Conservation (phyloP, 1,140 invertebrate genomes). For the Papilio polytes region DNA sequence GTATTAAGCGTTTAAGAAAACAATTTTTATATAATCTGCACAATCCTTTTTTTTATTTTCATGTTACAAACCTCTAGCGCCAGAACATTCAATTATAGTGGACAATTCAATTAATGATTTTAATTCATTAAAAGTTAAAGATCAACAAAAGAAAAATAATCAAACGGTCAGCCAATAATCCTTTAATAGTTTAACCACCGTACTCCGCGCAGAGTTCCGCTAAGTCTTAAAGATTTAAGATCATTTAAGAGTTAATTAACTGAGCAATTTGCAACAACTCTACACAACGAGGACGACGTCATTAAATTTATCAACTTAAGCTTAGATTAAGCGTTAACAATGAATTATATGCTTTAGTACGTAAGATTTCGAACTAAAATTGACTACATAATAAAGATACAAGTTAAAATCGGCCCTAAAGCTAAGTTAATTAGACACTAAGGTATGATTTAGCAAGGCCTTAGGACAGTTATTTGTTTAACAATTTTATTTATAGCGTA, state of each 20-base stretch:
- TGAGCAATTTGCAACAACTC: not conserved
- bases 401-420: not conserved
- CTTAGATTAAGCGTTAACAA: not conserved
- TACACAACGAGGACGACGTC: not conserved
- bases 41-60: too few species aligned
- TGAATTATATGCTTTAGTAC: not conserved
- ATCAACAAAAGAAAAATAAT: too few species aligned
- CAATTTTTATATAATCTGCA: too few species aligned
- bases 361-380: not conserved
- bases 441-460: too few species aligned
- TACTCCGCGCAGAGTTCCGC: not conserved
- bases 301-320: constrained; percentile 24
- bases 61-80: too few species aligned
- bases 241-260: constrained; percentile 21
- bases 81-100: too few species aligned
- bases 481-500: too few species aligned
- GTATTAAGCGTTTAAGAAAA: too few species aligned
- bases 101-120: too few species aligned
- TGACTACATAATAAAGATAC: not conserved
- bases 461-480: too few species aligned
- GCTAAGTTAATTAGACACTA: not conserved
- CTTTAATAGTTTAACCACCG: not conserved
- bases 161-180: not conserved
- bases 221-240: constrained; percentile 6
- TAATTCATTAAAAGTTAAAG: too few species aligned